phyloP scores from a whole-genome alignment of 2,888 invertebrate genomes.

The Tortrix viridana region DNA sequence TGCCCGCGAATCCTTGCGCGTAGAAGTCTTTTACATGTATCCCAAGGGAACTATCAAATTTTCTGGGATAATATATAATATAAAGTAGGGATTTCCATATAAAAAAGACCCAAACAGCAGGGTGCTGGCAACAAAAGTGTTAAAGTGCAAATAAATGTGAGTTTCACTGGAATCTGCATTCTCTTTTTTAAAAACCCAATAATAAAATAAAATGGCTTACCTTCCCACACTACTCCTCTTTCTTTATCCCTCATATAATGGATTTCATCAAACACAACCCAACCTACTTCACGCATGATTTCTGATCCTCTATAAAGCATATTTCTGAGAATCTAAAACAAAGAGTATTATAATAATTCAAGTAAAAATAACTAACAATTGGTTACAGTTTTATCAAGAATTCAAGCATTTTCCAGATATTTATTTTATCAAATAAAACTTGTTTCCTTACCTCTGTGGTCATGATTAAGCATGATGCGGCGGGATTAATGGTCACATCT shows the following conservation, averaged over 20 bases:
- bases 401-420: too few relatives aligned
- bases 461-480: constrained; percentile 99
- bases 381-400: too few relatives aligned
- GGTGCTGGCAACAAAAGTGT: too few relatives aligned
- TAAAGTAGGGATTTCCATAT: too few relatives aligned
- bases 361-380: not conserved
- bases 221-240: constrained; percentile 99
- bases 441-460: constrained; percentile 96
- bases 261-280: constrained; percentile 99
- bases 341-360: constrained; percentile 9
- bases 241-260: constrained; percentile 99
- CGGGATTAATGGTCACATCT: constrained; percentile 99
- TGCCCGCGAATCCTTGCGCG: too few relatives aligned
- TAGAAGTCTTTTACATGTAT: too few relatives aligned
- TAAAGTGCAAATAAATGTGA: too few relatives aligned
- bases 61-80: too few relatives aligned
- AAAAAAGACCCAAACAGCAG: too few relatives aligned
- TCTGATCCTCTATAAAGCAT: constrained; percentile 99
- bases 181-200: too few relatives aligned
- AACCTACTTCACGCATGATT: constrained; percentile 99
- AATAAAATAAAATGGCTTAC: constrained; percentile 49
- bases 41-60: too few relatives aligned
- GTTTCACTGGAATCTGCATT: too few relatives aligned
- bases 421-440: constrained; percentile 22
- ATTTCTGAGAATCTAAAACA: constrained; percentile 93